Percentiles rank a stretch among this genome's conserved stretches.
These are phyloP conservation scores for Hycleus cichorii DNA, from an alignment of 1,140 invertebrate genomes.

Conservation along the genomic window DNA sequence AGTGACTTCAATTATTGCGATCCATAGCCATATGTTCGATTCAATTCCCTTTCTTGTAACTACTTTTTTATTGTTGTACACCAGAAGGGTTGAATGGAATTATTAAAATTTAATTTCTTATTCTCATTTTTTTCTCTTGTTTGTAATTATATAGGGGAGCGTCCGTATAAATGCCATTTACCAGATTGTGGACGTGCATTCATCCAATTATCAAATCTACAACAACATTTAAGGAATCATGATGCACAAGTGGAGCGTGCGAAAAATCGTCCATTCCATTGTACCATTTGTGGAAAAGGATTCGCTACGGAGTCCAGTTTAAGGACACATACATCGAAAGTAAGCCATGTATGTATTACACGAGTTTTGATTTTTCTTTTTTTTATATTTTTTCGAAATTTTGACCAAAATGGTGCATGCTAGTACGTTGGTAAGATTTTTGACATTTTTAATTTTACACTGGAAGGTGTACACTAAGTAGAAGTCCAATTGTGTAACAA, in stretches of 20 bases:
- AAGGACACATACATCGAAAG: conserved; percentile 92
- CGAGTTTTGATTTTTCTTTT: conserved; percentile 35
- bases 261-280: conserved; percentile 91
- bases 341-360: conserved; percentile 66
- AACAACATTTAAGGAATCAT: conserved; percentile 94
- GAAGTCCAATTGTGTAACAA: too few species aligned
- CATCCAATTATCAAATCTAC: conserved; percentile 94
- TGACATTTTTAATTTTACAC: too few species aligned
- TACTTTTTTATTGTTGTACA: neutral
- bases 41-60: too few species aligned
- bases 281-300: conserved; percentile 92
- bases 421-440: neutral
- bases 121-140: conserved; percentile 36
- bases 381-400: conserved; percentile 7
- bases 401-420: neutral
- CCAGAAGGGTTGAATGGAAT: neutral
- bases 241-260: conserved; percentile 91
- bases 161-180: conserved; percentile 93
- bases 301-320: conserved; percentile 94
- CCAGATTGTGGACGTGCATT: conserved; percentile 93
- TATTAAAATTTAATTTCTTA: neutral
- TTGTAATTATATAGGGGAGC: conserved; percentile 63
- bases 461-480: too few species aligned
- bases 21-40: too few species aligned
- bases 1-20: too few species aligned